phyloP scores from a whole-genome alignment of 2,797 vertebrate genomes.

The Ambastaia sidthimunki region DNA sequence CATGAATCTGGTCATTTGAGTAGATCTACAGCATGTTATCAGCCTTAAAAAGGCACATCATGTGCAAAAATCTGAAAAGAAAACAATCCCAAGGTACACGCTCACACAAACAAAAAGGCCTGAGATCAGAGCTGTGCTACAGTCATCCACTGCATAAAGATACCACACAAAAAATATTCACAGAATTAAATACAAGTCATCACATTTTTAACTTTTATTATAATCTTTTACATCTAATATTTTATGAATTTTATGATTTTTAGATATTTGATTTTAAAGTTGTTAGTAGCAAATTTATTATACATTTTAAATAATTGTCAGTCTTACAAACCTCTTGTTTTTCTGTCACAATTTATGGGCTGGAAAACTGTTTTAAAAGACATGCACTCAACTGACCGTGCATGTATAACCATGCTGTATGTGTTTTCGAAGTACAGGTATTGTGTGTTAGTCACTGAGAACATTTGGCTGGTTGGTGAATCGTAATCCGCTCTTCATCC shows the following conservation, averaged over 20 bases:
- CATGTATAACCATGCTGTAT: not conserved
- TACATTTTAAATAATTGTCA: not conserved
- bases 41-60: not conserved
- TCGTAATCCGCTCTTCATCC: slow-evolving; percentile 23
- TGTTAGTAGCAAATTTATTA: too few species aligned
- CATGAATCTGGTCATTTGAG: not conserved
- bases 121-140: not conserved
- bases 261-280: too few species aligned
- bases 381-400: not conserved
- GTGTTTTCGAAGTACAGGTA: slow-evolving; percentile 2
- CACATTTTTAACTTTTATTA: too few species aligned
- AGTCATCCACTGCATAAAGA: not conserved
- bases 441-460: slow-evolving; percentile 15
- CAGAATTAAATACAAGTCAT: too few species aligned
- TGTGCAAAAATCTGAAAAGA: not conserved
- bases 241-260: too few species aligned
- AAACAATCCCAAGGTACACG: slow-evolving; percentile 1
- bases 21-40: not conserved
- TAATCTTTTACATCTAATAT: too few species aligned
- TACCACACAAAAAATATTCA: not conserved
- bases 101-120: slow-evolving; percentile 9
- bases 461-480: not conserved
- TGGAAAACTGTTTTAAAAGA: not conserved
- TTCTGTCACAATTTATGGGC: not conserved
- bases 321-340: not conserved